Base-by-base conservation (phyloP, 1,140 invertebrate genomes). In the Ephestia elutella region DNA sequence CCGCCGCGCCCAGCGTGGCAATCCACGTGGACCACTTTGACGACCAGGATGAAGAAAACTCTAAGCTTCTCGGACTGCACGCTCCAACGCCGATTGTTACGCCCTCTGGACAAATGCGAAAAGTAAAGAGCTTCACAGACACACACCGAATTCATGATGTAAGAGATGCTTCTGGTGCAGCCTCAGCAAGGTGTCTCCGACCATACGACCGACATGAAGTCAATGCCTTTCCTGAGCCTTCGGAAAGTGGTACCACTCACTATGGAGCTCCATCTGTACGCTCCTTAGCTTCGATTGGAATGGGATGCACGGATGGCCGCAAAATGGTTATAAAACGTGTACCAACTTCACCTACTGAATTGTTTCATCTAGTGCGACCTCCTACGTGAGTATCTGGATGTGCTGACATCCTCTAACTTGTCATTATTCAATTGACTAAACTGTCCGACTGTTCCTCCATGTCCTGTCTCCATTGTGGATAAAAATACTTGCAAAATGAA, bases 301-400 rank as follows among this genome's bases (percentile, higher is more conserved):
- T 96, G 92, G 95, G 95, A 2, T 96, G 94, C 54, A 95, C 94
- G 19, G 94, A 96, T 83, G 95, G 95, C n/a, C 91, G 93, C 66
- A 94, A 94, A 89, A 91, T 96, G 89, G 94, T 95, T 64, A 94
- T 96, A 60, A 89, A 93, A 70, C 90, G 94, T 70, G 94, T 96
- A 54, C 95, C 94, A 48, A 95, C 94, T 19, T 94, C 94, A 63
- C 94, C 95, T 15, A 92, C 93, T 60, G 94, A 96, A 86, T 90
- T 96, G 55, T 93, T 95, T 78, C 95, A 94, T 86, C 92, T 95
- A 84, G 93, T 95, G 59, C 92, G 94, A 89, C 93, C 94, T 74
- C 92, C 93, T 71, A 93, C 92, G 94, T 95, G 90, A 95, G 94
- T 94, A 84, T 74, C 70, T 68, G 18, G 62, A 32, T 11, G 7